Evolutionary conservation across 1,140 invertebrate genomes (phyloP), one percentile per base, ranked within the genome.

Genomic region (Drosophila kikkawai): DNA sequence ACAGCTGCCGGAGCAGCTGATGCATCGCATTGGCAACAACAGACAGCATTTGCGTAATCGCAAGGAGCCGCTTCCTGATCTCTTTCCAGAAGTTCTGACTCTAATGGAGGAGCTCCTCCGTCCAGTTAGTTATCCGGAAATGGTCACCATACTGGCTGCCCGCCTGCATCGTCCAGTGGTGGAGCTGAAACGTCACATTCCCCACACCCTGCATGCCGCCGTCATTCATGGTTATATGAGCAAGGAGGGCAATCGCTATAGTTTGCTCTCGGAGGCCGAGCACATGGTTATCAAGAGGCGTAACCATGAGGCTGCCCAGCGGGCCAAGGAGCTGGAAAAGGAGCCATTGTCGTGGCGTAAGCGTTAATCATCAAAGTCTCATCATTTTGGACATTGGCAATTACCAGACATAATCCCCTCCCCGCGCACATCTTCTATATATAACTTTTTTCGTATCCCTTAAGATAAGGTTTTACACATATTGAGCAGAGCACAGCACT

Each of bases 341-440:
- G 68, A 90, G 77, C 84, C 84, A 29, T 55, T 87, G 7, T 87
- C 84, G 2, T 87, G 84, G 84, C 80, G 84, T 13, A 83, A 75
- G 34, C 84, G 84, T 11, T 87, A 82, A 32, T 17, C 26, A 32
- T 9, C 6, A 29, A 0, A 29, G 26, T 7, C 26, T 29, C 5
- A 29, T 22, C 22, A 22, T 22, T 22, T 22, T 22, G 26, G 26
- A 29, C 26, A 29, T 29, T n/a, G n/a, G 6, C 26, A 0, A 29
- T 29, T 6, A 29, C 26, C 32, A 9, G 32, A 34, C 32, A 34
- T 34, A 34, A 9, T 34, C 32, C 32, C 8, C 32, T 0, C 7
- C 7, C 26, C 26, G 5, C 5, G n/a, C n/a, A 17, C 17, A 36
- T 11, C 26, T n/a, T 29, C 15, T 7, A 34, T 9, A 60, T 36